Percentiles rank a stretch among this genome's conserved stretches.
These are phyloP conservation scores for Lordiphosa stackelbergi DNA, from an alignment of 1,140 invertebrate genomes.

Conservation along the genomic window DNA sequence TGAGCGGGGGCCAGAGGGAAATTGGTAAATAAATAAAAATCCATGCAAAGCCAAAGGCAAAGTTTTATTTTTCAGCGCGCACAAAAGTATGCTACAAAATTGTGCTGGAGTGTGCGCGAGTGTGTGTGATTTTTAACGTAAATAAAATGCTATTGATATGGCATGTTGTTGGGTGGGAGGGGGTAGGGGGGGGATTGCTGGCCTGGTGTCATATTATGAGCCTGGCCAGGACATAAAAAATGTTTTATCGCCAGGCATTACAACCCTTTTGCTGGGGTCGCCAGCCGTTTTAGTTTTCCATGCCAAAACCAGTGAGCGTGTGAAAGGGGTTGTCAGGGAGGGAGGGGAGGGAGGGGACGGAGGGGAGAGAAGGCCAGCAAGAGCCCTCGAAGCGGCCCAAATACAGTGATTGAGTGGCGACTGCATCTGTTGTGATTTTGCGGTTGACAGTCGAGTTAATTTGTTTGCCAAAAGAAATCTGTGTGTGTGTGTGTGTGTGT, in stretches of 20 bases:
- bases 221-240: constrained; percentile 48
- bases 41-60: constrained; percentile 23
- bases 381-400: constrained; percentile 47
- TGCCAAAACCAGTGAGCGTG: constrained; percentile 4
- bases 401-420: constrained; percentile 66
- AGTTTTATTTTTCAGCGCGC: constrained; percentile 27
- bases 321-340: neutral
- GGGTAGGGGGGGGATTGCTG: neutral
- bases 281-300: constrained; percentile 45
- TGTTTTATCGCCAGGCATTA: constrained; percentile 47
- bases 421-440: constrained; percentile 73
- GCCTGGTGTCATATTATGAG: constrained; percentile 58
- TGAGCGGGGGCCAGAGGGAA: neutral
- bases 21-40: constrained; percentile 42
- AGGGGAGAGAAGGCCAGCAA: constrained; percentile 8
- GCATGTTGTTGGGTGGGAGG: constrained; percentile 18
- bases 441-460: constrained; percentile 72
- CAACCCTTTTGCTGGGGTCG: constrained; percentile 48
- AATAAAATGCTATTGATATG: constrained; percentile 67
- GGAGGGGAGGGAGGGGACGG: neutral
- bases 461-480: constrained; percentile 43
- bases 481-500: neutral
- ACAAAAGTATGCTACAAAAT: constrained; percentile 58
- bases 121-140: constrained; percentile 44
- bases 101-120: constrained; percentile 28